phyloP scores from a whole-genome alignment of 1,140 invertebrate genomes.

The Euura saliciscinereae region DNA sequence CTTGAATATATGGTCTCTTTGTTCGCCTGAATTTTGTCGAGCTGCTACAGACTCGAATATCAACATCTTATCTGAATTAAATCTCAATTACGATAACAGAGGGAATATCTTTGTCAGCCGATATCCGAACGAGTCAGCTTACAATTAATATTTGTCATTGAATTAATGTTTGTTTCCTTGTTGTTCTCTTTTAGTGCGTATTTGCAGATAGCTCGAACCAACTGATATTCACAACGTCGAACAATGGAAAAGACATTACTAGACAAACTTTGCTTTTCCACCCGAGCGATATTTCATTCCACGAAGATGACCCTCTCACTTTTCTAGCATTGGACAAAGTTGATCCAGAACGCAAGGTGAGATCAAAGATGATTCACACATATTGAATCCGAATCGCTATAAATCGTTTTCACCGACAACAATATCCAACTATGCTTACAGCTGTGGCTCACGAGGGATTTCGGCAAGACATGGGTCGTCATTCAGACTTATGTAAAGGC shows the following conservation, averaged over 20 bases:
- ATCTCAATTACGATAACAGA: constrained; percentile 27
- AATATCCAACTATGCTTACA: constrained; percentile 47
- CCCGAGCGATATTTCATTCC: constrained; percentile 78
- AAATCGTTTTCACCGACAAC: background rate
- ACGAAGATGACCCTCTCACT: constrained; percentile 68
- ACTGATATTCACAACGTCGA: constrained; percentile 75
- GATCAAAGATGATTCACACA: constrained; percentile 27
- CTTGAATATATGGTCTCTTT: too few relatives aligned
- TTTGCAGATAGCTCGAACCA: constrained; percentile 83
- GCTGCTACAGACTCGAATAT: too few relatives aligned
- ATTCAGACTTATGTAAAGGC: constrained; percentile 78
- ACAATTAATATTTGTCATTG: too few relatives aligned
- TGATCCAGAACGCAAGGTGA: constrained; percentile 71
- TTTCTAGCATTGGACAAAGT: constrained; percentile 76
- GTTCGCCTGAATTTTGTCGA: too few relatives aligned
- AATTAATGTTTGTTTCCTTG: constrained; percentile 21
- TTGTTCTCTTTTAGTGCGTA: constrained; percentile 73
- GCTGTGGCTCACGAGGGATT: constrained; percentile 79
- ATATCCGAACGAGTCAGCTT: too few relatives aligned
- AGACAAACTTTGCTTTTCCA: constrained; percentile 69
- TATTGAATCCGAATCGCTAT: too few relatives aligned
- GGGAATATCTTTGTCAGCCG: too few relatives aligned
- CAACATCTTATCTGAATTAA: background rate
- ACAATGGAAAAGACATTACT: constrained; percentile 73
- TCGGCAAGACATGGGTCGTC: constrained; percentile 72